Conservation (phyloP, 2,888 invertebrate genomes). For the Drosophila multiciliata region DNA sequence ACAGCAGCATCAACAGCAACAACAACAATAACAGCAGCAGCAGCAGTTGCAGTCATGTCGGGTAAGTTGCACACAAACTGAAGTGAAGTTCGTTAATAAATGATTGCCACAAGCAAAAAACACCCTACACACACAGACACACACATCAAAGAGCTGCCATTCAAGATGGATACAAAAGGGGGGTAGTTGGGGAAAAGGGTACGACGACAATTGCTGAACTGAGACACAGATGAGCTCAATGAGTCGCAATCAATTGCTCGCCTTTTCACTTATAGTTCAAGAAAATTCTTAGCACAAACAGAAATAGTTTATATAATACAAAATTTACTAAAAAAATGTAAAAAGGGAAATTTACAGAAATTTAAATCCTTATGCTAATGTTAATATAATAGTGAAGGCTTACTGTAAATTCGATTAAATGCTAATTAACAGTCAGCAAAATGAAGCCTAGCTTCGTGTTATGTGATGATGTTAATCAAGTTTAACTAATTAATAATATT, state of each 20-base stretch:
- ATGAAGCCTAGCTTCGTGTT: neutral
- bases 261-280: conserved; percentile 29
- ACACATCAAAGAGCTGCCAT: conserved; percentile 47
- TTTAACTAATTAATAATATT: neutral
- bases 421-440: neutral
- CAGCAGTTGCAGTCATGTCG: conserved; percentile 67
- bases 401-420: neutral
- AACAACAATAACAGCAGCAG: conserved; percentile 41
- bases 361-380: neutral
- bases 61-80: conserved; percentile 67
- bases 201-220: conserved; percentile 11
- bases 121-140: neutral
- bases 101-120: conserved; percentile 19
- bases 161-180: conserved; percentile 65
- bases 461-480: neutral
- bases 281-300: conserved; percentile 12
- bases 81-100: conserved; percentile 36
- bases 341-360: neutral
- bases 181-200: neutral
- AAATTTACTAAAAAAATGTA: no score
- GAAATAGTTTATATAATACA: neutral
- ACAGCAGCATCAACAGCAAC: conserved; percentile 26
- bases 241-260: conserved; percentile 49
- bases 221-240: conserved; percentile 47
- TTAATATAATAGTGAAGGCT: neutral